Conservation (phyloP, 2,797 vertebrate genomes). For the Schizopygopsis pylzovi region DNA sequence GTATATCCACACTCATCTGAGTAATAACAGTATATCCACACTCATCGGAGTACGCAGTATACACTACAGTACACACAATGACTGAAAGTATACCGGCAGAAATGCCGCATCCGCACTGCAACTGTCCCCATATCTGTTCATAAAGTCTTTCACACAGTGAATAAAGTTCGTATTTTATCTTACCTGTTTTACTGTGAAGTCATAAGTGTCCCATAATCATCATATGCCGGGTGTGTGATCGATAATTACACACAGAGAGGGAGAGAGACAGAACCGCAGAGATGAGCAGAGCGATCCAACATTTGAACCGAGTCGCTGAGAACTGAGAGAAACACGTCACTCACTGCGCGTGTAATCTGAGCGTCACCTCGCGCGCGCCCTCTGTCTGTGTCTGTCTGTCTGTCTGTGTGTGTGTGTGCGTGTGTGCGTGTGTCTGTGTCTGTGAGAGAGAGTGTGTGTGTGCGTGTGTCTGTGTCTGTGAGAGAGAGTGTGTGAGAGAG, state of each 20-base stretch:
- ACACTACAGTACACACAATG: not conserved
- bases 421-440: too few relatives aligned
- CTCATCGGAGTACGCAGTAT: not conserved
- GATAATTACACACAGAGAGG: constrained; percentile 55
- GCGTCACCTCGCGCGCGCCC: not conserved
- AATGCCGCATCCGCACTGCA: constrained; percentile 34
- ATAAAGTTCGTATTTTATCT: constrained; percentile 72
- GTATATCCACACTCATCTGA: too few relatives aligned
- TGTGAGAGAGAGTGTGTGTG: too few relatives aligned
- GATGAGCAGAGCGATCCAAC: not conserved
- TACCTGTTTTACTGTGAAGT: constrained; percentile 72
- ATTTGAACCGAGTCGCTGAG: constrained; percentile 48
- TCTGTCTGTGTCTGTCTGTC: not conserved
- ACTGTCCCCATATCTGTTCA: constrained; percentile 3
- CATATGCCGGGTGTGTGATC: constrained; percentile 46
- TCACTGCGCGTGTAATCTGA: constrained; percentile 38
- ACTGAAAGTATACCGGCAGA: not conserved
- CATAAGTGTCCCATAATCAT: constrained; percentile 64
- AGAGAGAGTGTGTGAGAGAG: too few relatives aligned
- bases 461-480: too few relatives aligned
- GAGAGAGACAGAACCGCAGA: constrained; percentile 48
- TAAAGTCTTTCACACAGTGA: not conserved
- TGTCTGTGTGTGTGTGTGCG: not conserved
- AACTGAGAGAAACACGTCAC: constrained; percentile 60
- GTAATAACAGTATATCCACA: not conserved